phyloP scores from a whole-genome alignment of 1,140 invertebrate species.

The Brachionus manjavacas region DNA sequence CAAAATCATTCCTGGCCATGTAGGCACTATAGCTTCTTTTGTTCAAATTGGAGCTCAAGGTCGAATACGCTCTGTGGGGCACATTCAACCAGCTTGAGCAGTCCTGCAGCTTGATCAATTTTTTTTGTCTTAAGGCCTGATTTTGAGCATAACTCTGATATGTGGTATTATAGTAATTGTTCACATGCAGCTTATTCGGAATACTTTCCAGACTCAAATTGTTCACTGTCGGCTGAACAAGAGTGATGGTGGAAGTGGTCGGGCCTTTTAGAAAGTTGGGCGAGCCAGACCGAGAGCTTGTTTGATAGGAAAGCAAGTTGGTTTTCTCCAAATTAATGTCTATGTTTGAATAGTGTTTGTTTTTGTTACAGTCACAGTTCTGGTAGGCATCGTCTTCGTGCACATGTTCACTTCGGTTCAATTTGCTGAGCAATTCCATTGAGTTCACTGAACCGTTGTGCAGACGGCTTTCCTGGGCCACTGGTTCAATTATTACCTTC shows the following conservation, averaged over 20 bases:
- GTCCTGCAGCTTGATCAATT: conserved; percentile 15
- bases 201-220: background rate
- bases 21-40: background rate
- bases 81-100: background rate
- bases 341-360: background rate
- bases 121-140: background rate
- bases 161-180: background rate
- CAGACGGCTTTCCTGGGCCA: background rate
- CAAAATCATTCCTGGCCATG: background rate
- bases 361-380: background rate
- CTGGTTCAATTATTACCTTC: background rate
- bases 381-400: background rate
- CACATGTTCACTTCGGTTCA: background rate
- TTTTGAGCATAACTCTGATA: background rate
- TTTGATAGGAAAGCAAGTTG: background rate
- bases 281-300: background rate
- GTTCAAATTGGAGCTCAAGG: background rate
- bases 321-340: background rate
- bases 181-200: background rate
- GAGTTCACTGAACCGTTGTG: background rate
- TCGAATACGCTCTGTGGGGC: background rate
- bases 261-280: background rate
- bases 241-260: background rate
- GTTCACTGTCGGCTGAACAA: background rate
- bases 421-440: background rate